Conservation (phyloP, 1,140 invertebrate species). For the Sycophila sp. region DNA sequence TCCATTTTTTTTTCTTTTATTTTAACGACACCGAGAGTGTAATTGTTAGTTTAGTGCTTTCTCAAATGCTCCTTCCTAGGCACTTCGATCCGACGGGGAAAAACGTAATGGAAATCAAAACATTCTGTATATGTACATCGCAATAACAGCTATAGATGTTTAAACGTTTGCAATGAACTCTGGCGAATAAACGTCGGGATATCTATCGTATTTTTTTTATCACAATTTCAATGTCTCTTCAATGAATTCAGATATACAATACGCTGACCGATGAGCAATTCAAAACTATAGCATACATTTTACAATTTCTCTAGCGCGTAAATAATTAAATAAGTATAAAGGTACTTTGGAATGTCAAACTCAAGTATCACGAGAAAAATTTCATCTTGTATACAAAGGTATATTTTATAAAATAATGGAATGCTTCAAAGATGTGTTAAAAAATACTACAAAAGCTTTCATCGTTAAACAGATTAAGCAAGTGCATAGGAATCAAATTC, state of each 20-base stretch:
- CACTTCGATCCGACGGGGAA: constrained; percentile 38
- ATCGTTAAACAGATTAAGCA: no score
- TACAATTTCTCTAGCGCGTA: no score
- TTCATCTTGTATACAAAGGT: no score
- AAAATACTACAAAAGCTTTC: no score
- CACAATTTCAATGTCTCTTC: constrained; percentile 31
- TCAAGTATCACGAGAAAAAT: no score
- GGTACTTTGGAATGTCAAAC: no score
- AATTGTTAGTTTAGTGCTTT: constrained; percentile 28
- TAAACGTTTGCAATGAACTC: constrained; percentile 1
- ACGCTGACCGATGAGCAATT: neutral
- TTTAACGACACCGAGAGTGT: constrained; percentile 18
- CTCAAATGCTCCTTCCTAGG: constrained; percentile 30
- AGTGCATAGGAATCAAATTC: no score
- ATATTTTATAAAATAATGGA: no score
- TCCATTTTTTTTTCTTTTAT: neutral
- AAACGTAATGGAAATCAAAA: constrained; percentile 21
- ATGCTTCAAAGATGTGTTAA: no score
- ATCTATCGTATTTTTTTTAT: constrained; percentile 18
- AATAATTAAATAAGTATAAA: neutral
- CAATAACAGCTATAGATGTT: neutral
- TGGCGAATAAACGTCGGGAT: constrained; percentile 22
- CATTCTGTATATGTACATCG: constrained; percentile 20
- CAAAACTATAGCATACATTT: neutral
- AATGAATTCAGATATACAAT: neutral